Base-by-base conservation (phyloP, 2,797 vertebrate species). In the Triplophysa bombifrons region DNA sequence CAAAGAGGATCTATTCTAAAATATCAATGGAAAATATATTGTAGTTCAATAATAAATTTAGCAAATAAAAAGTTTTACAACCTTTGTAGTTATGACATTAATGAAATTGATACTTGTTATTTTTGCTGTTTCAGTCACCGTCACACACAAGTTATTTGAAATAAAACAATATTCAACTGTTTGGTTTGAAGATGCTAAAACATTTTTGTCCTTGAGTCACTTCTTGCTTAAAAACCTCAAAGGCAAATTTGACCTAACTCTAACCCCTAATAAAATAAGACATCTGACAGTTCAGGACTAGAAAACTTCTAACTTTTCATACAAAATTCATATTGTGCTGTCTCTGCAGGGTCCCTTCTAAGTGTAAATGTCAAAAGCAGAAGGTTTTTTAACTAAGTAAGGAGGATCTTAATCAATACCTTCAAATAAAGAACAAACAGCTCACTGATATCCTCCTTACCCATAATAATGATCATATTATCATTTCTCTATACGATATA, bases 381-480 rank as follows among this genome's bases (percentile, higher is more conserved):
- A 22, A 17, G 9, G 1, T 58, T 11, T 58, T 66, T 68, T 56
- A 38, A 69, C 19, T 65, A 50, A 20, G 17, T 12, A 72, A 27
- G 20, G 55, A 50, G 48, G 61, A 50, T 25, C 58, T 60, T 69
- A 20, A 79, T 76, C 55, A 6, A n/a, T 20, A 20, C 55, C 34
- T 64, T 27, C 55, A 50, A 70, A 25, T 8, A 19, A 53, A 8
- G 17, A 53, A 51, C 7, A 19, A 53, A 20, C 44, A 63, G n/a
- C 12, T 34, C 19, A 66, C 30, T 44, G n/a, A 73, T 68, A 61
- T 25, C 20, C 48, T 51, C 11, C 22, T 55, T 41, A 68, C 55
- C 55, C 14, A 64, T 25, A 76, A 76, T 55, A 73, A 73, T 58
- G 27, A 78, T 22, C 48, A 64, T 70, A 56, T 72, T n/a, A n/a